Evolutionary conservation across 23 tunicate genomes (phyloP).

Genomic region (Trididemnum nubilum): DNA sequence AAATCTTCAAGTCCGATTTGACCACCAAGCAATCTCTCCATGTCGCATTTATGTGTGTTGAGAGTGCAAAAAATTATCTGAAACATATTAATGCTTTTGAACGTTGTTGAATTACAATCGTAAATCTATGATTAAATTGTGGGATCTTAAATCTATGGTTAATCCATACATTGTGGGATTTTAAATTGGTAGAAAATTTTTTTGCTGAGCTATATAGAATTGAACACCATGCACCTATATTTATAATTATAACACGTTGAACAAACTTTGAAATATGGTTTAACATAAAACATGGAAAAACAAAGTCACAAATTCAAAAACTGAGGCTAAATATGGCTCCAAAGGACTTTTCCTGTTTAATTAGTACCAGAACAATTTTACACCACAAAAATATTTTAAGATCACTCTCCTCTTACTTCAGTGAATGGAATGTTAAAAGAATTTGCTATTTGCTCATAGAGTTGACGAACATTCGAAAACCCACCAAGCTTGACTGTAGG

Average conservation of each 20-base stretch:
- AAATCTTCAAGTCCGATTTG: constrained; percentile 95
- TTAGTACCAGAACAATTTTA: background rate
- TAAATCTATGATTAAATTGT: too few relatives aligned
- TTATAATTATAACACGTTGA: too few relatives aligned
- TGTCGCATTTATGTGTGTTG: constrained; percentile 94
- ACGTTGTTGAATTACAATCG: too few relatives aligned
- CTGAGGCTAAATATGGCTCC: too few relatives aligned
- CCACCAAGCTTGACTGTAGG: constrained; percentile 71
- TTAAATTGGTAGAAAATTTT: too few relatives aligned
- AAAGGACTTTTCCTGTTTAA: too few relatives aligned
- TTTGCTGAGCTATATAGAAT: too few relatives aligned
- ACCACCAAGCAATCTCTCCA: constrained; percentile 84
- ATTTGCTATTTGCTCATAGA: constrained; percentile 57
- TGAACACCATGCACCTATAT: too few relatives aligned
- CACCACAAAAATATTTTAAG: background rate
- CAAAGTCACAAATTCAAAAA: background rate
- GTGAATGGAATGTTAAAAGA: constrained; percentile 44
- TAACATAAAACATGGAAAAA: too few relatives aligned
- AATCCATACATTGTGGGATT: too few relatives aligned
- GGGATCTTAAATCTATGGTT: too few relatives aligned
- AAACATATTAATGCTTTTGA: too few relatives aligned
- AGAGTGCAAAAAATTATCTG: constrained; percentile 88
- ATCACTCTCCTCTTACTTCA: constrained; percentile 28
- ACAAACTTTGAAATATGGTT: background rate
- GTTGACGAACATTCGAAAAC: constrained; percentile 66